Base-by-base conservation (phyloP, 2,888 invertebrate genomes). In the Rambutsinella grinnellia region DNA sequence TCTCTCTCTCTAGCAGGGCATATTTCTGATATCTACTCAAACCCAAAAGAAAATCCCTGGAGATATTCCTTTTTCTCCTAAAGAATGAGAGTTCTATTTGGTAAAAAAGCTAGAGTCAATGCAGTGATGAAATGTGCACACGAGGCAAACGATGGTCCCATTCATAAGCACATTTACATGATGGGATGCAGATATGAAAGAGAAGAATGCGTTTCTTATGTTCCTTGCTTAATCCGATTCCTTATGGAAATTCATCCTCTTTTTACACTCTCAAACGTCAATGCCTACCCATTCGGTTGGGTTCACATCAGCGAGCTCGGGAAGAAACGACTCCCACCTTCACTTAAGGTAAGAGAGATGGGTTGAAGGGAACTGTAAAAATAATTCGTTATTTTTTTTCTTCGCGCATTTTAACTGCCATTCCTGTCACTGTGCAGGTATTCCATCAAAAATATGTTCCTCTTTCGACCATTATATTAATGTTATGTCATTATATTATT, bases 181-280 rank as follows among this genome's bases (percentile, higher is more conserved):
- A n/a, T n/a, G n/a, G n/a, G n/a, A n/a, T n/a, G n/a, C n/a, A n/a
- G n/a, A n/a, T n/a, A n/a, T n/a, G n/a, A 46, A 26, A 49, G 26
- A 28, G 57, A 47, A 49, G 60, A 72, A 72, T 72, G 71, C 58
- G 24, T 71, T 71, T 71, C 71, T 71, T 71, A 27, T 71, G 72
- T 65, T 66, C 65, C 58, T 65, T 66, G 53, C 58, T 60, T 72
- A 72, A 72, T 72, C 72, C 65, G 72, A 72, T 72, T 66, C 65
- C 72, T 63, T 58, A 72, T 71, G 72, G 72, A 72, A 72, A 72
- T 63, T 57, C 60, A 66, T 66, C 65, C 65, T 60, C 60, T 63
- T 60, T 60, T 72, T 72, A 72, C 72, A 72, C 72, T 58, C 58
- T 60, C 51, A 60, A 23, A 58, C 53, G 26, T 26, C 44, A 71